phyloP scores from a whole-genome alignment of 2,797 vertebrate species.

The Holocentrus rufus region DNA sequence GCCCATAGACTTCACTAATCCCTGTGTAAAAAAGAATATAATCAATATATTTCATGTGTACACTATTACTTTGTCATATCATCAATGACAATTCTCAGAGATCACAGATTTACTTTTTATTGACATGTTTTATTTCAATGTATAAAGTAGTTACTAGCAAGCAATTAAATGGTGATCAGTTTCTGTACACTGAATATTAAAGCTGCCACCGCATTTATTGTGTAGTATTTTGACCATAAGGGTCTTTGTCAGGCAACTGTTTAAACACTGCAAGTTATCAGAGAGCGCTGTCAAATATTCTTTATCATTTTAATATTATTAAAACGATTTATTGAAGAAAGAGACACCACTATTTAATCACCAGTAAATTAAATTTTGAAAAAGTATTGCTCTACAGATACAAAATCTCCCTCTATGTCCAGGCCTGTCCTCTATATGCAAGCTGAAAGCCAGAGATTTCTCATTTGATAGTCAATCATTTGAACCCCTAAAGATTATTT shows the following conservation, averaged over 20 bases:
- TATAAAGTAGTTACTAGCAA: no score
- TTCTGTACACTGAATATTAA: no score
- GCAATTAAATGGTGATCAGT: no score
- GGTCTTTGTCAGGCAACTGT: no score
- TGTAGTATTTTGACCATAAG: no score
- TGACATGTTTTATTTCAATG: no score
- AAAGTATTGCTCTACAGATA: neutral
- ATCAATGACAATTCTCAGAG: no score
- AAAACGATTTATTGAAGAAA: neutral
- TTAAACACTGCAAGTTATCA: neutral
- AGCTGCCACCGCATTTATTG: no score
- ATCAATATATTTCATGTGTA: neutral
- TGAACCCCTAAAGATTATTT: conserved; percentile 36
- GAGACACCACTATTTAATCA: neutral
- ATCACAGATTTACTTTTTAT: neutral
- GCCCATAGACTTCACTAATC: conserved; percentile 76
- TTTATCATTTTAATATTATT: no score
- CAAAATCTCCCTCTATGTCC: neutral
- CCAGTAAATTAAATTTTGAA: neutral
- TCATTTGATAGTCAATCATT: conserved; percentile 52
- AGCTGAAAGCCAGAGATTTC: conserved; percentile 45
- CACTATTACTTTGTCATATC: neutral
- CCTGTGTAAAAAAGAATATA: conserved; percentile 54
- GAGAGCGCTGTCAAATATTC: neutral
- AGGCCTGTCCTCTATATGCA: neutral